These are phyloP conservation scores for Cyphomyrmex costatus DNA, from an alignment of 1,140 invertebrate genomes.

Conservation along the genomic window DNA sequence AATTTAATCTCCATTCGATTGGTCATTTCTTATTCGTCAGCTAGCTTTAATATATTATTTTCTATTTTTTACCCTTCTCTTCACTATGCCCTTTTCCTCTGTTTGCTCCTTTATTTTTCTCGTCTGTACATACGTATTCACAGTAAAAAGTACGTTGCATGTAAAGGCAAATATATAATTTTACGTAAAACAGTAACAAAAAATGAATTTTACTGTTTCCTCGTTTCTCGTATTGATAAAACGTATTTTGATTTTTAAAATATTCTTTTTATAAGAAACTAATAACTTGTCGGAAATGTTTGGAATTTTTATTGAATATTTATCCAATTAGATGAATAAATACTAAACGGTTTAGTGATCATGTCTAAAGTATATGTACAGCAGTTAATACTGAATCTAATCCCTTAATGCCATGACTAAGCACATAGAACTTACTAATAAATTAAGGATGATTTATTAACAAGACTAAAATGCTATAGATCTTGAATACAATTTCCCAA, in stretches of 20 bases:
- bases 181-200: background rate
- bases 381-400: background rate
- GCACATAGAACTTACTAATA: conserved; percentile 21
- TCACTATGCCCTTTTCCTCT: background rate
- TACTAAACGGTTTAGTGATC: background rate
- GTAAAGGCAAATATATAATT: background rate
- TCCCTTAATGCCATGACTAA: background rate
- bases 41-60: conserved; percentile 23
- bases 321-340: background rate
- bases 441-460: conserved; percentile 40
- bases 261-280: background rate
- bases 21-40: background rate
- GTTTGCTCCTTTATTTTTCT: no score
- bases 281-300: background rate
- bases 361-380: background rate
- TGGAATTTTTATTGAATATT: conserved; percentile 8
- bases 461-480: background rate
- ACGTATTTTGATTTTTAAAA: background rate
- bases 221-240: conserved; percentile 2
- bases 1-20: conserved; percentile 3
- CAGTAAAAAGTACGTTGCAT: background rate
- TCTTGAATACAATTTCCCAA: background rate
- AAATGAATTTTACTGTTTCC: background rate
- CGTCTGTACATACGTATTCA: background rate
- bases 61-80: background rate